Percentiles rank a stretch among this genome's conserved stretches.
Conservation (phyloP, 2,113 vertebrate species). For the Noturus placidus region DNA sequence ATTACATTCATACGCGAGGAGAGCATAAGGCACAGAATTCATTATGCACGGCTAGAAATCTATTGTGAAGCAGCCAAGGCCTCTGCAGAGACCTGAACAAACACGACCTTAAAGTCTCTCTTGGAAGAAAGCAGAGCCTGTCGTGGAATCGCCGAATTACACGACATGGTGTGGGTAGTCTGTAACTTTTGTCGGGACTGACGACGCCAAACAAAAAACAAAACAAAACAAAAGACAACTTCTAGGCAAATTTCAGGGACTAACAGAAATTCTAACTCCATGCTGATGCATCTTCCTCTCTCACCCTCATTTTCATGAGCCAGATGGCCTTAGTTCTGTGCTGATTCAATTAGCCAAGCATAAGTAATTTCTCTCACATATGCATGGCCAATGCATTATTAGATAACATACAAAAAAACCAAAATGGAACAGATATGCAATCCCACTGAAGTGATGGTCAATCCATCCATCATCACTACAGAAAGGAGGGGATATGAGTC, state of each 20-base stretch:
- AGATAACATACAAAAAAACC: constrained; percentile 49
- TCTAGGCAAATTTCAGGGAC: constrained; percentile 65
- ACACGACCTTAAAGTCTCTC: constrained; percentile 50
- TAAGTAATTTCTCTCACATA: constrained; percentile 65
- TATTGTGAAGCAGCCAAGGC: constrained; percentile 61
- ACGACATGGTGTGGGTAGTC: constrained; percentile 63
- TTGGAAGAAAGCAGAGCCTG: constrained; percentile 61
- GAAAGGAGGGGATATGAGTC: constrained; percentile 59
- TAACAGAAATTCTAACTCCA: constrained; percentile 54
- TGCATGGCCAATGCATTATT: constrained; percentile 62
- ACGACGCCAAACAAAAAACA: constrained; percentile 54
- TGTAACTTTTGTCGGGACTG: constrained; percentile 67
- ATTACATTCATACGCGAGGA: constrained; percentile 70
- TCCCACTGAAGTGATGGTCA: constrained; percentile 48
- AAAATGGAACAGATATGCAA: constrained; percentile 41
- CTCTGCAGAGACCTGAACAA: constrained; percentile 60
- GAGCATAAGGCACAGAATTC: constrained; percentile 67
- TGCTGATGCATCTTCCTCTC: constrained; percentile 12
- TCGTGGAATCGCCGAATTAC: constrained; percentile 54
- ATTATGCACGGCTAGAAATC: constrained; percentile 63
- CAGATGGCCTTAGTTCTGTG: constrained; percentile 72
- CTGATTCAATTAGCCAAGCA: constrained; percentile 67
- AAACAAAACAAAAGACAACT: constrained; percentile 11
- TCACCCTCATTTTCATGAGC: constrained; percentile 52
- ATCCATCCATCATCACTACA: constrained; percentile 63